phyloP scores from a whole-genome alignment of 2,113 vertebrate genomes.

The Numida meleagris region DNA sequence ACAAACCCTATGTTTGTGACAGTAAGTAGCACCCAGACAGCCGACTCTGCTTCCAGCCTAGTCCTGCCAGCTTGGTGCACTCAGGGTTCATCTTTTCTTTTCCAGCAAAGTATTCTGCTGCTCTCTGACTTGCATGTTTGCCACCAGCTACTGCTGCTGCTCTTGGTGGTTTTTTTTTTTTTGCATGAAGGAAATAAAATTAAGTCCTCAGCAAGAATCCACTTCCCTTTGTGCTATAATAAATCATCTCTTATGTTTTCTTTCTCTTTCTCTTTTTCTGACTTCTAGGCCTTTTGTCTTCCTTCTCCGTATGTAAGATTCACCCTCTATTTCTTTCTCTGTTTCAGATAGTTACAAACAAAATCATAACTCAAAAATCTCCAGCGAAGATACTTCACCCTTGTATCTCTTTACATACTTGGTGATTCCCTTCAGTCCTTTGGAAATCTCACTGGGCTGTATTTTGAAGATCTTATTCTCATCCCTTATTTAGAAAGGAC shows the following conservation, averaged over 20 bases:
- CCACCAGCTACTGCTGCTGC: neutral
- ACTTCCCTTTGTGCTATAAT: constrained; percentile 26
- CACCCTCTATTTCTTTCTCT: constrained; percentile 77
- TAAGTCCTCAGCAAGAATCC: neutral
- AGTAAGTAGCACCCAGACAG: constrained; percentile 85
- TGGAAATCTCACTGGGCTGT: constrained; percentile 4
- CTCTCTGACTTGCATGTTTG: constrained; percentile 10
- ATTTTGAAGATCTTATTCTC: constrained; percentile 22
- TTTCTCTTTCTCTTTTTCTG: constrained; percentile 26
- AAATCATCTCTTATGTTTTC: constrained; percentile 22
- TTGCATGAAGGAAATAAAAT: constrained; percentile 41
- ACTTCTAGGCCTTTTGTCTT: constrained; percentile 37
- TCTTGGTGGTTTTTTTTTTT: neutral
- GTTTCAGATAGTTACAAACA: constrained; percentile 90
- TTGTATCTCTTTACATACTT: constrained; percentile 66
- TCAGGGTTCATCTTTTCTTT: constrained; percentile 13
- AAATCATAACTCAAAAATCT: constrained; percentile 87
- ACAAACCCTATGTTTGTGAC: constrained; percentile 98
- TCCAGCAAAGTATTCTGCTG: constrained; percentile 22
- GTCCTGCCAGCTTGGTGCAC: neutral
- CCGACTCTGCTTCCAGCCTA: constrained; percentile 40
- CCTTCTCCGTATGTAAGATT: constrained; percentile 38
- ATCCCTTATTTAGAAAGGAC: neutral
- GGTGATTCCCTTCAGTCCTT: constrained; percentile 43
- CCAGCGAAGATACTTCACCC: constrained; percentile 81